Conservation (phyloP, 1,140 invertebrate species). For the Trichoplusia ni region DNA sequence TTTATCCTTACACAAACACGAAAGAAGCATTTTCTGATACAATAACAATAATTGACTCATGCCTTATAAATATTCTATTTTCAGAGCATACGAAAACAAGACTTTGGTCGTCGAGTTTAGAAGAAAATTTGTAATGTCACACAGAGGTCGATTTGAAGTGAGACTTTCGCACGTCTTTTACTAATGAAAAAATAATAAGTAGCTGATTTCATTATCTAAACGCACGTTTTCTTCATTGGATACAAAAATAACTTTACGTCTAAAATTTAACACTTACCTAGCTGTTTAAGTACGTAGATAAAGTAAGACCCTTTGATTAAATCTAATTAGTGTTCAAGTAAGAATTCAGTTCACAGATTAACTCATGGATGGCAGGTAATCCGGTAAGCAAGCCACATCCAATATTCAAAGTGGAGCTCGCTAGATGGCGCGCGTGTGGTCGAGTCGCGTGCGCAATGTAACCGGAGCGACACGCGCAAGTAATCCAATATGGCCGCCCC, state of each 20-base stretch:
- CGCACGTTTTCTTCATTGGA: too few relatives aligned
- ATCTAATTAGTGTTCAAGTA: conserved; percentile 27
- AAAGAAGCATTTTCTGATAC: conserved; percentile 39
- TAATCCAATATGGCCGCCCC: conserved; percentile 77
- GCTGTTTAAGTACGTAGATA: too few relatives aligned
- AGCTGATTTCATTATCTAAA: too few relatives aligned
- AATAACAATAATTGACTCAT: conserved; percentile 39
- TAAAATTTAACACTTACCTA: too few relatives aligned
- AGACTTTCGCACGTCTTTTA: too few relatives aligned
- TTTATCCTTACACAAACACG: conserved; percentile 42
- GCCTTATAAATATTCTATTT: conserved; percentile 13
- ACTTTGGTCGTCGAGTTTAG: neutral
- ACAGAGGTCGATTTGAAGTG: too few relatives aligned
- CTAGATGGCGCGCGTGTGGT: conserved; percentile 78
- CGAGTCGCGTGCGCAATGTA: conserved; percentile 77
- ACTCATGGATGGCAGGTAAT: conserved; percentile 30
- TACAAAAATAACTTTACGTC: too few relatives aligned
- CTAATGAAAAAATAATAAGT: too few relatives aligned
- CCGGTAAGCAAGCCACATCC: conserved; percentile 40
- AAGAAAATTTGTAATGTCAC: neutral
- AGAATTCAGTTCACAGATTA: conserved; percentile 36
- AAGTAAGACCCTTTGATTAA: neutral
- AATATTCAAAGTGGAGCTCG: conserved; percentile 50
- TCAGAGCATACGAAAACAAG: conserved; percentile 1
- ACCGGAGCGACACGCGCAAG: conserved; percentile 77